Base-by-base conservation (phyloP, 2,888 invertebrate genomes). In the Glyphotaelius pellucidus region DNA sequence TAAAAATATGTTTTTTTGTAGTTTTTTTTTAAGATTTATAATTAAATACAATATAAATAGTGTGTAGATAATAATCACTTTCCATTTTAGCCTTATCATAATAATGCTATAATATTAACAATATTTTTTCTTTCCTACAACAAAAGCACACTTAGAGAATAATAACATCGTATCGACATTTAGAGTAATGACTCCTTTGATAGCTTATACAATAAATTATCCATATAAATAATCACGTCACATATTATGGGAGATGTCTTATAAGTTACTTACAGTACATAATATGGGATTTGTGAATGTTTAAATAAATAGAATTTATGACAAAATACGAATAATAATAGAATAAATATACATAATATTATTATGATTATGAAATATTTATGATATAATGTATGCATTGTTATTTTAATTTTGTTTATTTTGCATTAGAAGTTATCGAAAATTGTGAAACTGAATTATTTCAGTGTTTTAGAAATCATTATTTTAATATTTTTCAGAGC, bases 221-320 rank as follows among this genome's bases (percentile, higher is more conserved):
- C 92, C 92, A 92, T 92, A 90, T 86, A 92, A 91, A 90, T 89
- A 91, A 91, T 91, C 91, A 91, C 91, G 47, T 85, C 89, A 91
- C 87, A 91, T 91, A 91, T 32, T 91, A 91, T 32, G 19, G 42
- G 89, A 89, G 38, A 89, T 14, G 52, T 47, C 38, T 86, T 86
- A 86, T 3, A 25, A 19, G 2, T 52, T 7, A 67, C 67, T 67
- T 67, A 67, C 14, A 47, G 15, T n/a, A 67, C 42, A 67, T 67
- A 67, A 83, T 32, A 67, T 9, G 25, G 67, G 67, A 67, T 67
- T 67, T 25, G 67, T 67, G 67, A 67, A 67, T 67, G 67, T 67
- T 67, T 67, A 67, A 67, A 67, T 67, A 67, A 67, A 67, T 67
- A 67, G 9, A 67, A 67, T 67, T 67, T 67, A 67, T 25, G 67